Evolutionary conservation across 2,113 vertebrate genomes (phyloP).

Genomic region (Lucifuga dentata): DNA sequence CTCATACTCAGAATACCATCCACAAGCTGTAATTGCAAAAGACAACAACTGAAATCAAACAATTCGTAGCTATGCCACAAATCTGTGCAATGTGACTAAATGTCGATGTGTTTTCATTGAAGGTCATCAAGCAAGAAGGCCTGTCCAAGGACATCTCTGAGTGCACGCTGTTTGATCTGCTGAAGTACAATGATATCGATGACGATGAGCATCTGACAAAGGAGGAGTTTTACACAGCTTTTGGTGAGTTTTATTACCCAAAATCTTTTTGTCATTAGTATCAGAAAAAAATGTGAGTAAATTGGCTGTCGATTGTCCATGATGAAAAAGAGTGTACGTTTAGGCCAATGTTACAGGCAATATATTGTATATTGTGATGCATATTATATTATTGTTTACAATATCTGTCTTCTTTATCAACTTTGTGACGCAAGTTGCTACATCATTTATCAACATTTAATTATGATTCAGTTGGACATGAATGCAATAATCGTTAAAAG

Average conservation of each 20-base stretch:
- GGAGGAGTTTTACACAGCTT: conserved; percentile 94
- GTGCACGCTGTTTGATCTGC: conserved; percentile 93
- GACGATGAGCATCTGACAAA: conserved; percentile 88
- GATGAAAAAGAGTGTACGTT: neutral
- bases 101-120: conserved; percentile 55
- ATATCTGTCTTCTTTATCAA: neutral
- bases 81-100: conserved; percentile 6
- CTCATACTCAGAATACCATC: no score
- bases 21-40: no score
- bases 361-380: neutral
- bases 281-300: no score
- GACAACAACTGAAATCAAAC: no score
- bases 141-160: conserved; percentile 86
- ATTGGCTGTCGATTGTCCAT: no score
- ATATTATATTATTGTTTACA: neutral
- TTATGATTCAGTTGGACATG: neutral
- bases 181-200: conserved; percentile 92
- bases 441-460: neutral
- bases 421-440: neutral
- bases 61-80: no score
- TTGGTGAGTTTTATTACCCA: conserved; percentile 85
- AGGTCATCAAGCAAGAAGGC: conserved; percentile 95
- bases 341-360: no score
- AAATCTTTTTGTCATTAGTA: neutral
- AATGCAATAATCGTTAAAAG: neutral